A percentile compares a stretch with the other conserved stretches of the same genome.
Conservation (phyloP, 2,113 vertebrate species). For the Arvicanthis niloticus region DNA sequence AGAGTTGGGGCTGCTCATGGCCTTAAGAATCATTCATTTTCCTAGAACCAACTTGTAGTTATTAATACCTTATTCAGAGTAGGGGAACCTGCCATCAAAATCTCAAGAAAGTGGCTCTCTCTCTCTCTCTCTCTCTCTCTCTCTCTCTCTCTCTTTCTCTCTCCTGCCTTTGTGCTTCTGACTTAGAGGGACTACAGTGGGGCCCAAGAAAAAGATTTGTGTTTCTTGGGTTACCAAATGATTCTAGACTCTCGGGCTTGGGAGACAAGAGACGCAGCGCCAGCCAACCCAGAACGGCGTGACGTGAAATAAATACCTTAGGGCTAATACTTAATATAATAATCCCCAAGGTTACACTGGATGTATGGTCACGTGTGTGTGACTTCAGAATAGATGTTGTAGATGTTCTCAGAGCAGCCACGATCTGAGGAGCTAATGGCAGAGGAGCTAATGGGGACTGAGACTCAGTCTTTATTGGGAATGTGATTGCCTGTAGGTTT, state of each 20-base stretch:
- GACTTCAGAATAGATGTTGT: neutral
- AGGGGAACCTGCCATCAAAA: neutral
- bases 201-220: neutral
- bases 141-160: too few species aligned
- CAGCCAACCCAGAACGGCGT: neutral
- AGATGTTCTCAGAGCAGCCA: neutral
- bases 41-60: neutral
- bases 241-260: neutral
- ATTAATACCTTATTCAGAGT: neutral
- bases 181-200: neutral
- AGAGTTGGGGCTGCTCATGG: neutral
- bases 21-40: neutral
- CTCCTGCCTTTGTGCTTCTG: neutral
- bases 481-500: neutral
- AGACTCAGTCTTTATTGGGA: neutral
- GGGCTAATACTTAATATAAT: neutral
- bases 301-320: neutral
- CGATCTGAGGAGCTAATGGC: neutral
- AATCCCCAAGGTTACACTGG: neutral
- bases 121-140: neutral
- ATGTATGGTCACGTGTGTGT: neutral
- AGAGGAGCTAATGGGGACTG: too few species aligned
- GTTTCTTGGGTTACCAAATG: neutral
- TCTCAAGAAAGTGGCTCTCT: neutral
- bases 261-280: neutral